Evolutionary conservation across 2,113 vertebrate genomes (phyloP).

Genomic region (Arvicanthis niloticus): DNA sequence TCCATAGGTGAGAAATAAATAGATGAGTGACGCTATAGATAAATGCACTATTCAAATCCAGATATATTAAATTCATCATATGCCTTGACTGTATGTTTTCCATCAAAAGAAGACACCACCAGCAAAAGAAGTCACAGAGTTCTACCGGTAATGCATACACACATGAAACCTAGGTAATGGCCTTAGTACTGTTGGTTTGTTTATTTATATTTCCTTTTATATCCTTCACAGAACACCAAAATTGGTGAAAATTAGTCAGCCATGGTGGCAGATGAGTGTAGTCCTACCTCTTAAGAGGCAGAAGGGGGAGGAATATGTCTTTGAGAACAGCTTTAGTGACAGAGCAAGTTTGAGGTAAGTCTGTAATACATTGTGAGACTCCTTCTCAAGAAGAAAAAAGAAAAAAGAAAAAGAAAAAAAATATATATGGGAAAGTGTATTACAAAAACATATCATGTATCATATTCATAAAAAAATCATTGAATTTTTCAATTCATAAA

Average conservation of each 20-base stretch:
- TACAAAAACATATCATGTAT: neutral
- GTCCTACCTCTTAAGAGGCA: neutral
- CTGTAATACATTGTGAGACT: neutral
- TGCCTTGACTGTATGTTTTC: neutral
- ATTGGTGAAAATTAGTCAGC: neutral
- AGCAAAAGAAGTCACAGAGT: no score
- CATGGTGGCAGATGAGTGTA: no score
- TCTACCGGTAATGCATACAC: neutral
- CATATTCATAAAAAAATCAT: slow-evolving; percentile 27
- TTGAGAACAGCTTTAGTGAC: neutral
- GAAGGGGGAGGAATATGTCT: neutral
- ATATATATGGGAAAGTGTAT: neutral
- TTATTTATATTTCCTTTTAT: slow-evolving; percentile 3
- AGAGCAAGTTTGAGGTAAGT: neutral
- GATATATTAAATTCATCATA: neutral
- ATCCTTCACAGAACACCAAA: neutral
- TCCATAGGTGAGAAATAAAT: neutral
- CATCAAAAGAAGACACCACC: neutral
- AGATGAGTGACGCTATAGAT: neutral
- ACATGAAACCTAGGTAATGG: neutral
- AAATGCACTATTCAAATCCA: neutral
- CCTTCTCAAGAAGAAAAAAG: neutral
- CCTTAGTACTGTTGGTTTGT: neutral
- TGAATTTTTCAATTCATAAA: slow-evolving; percentile 33
- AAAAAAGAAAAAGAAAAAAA: no score